phyloP scores from a whole-genome alignment of 2,888 invertebrate species.

The Lydus trimaculatus region DNA sequence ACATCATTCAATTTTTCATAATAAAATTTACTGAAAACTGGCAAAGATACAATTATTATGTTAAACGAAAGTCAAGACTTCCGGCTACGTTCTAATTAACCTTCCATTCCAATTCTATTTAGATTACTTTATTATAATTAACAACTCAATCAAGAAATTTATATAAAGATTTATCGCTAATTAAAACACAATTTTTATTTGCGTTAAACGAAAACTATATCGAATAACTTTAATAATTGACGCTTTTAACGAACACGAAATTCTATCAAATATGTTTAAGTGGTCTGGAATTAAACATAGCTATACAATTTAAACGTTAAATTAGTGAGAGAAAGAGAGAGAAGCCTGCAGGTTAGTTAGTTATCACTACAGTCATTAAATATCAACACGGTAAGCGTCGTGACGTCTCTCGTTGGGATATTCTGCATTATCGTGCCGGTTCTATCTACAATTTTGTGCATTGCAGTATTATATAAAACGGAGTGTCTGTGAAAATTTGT shows the following conservation, averaged over 20 bases:
- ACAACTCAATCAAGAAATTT: background rate
- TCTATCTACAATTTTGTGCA: constrained; percentile 25
- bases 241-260: background rate
- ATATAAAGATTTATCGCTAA: background rate
- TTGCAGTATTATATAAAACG: constrained; percentile 28
- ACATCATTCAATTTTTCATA: too few species aligned
- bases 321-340: background rate
- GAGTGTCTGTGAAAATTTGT: constrained; percentile 11
- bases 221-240: background rate
- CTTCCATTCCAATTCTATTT: background rate
- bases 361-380: constrained; percentile 26
- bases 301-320: background rate
- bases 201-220: background rate
- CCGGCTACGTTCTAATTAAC: background rate
- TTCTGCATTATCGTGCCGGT: constrained; percentile 28
- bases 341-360: constrained; percentile 18
- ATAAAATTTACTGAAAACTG: too few species aligned
- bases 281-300: background rate
- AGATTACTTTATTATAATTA: background rate
- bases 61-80: too few species aligned
- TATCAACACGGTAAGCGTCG: constrained; percentile 19
- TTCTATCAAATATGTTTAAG: background rate
- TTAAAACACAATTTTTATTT: too few species aligned
- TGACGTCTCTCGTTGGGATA: constrained; percentile 26
- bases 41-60: too few species aligned